phyloP scores from a whole-genome alignment of 2,797 vertebrate genomes.

The Hemibagrus guttatus region DNA sequence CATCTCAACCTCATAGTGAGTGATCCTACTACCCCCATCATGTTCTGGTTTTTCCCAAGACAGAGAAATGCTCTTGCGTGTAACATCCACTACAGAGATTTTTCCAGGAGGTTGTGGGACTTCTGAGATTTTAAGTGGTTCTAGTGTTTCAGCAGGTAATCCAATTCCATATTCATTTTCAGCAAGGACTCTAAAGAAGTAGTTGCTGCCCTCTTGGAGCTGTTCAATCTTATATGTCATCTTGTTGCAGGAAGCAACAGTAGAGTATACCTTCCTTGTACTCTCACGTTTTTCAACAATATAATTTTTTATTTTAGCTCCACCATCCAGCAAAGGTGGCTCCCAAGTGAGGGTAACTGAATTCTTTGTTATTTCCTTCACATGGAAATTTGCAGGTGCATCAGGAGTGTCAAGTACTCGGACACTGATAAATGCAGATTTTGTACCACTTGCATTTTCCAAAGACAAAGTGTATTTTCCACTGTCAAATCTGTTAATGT shows the following conservation, averaged over 20 bases:
- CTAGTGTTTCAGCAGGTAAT: constrained; percentile 84
- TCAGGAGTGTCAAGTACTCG: constrained; percentile 94
- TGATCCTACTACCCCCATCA: constrained; percentile 97
- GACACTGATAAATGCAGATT: constrained; percentile 94
- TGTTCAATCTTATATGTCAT: constrained; percentile 89
- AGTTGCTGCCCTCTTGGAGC: constrained; percentile 89
- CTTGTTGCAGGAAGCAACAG: constrained; percentile 90
- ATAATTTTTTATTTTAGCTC: constrained; percentile 94
- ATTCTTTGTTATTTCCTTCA: constrained; percentile 92
- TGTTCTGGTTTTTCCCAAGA: constrained; percentile 96
- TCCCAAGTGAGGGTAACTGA: constrained; percentile 91
- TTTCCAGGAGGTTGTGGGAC: constrained; percentile 89
- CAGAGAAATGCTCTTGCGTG: constrained; percentile 81
- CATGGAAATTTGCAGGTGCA: constrained; percentile 84
- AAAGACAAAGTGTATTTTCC: constrained; percentile 92
- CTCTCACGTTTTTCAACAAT: constrained; percentile 94
- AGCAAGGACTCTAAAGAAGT: constrained; percentile 93
- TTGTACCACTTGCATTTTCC: constrained; percentile 89
- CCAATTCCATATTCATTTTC: constrained; percentile 93
- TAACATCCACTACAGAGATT: constrained; percentile 86
- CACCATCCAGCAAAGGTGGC: constrained; percentile 91
- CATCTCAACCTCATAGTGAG: constrained; percentile 92
- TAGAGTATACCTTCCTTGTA: constrained; percentile 90
- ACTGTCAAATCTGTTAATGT: constrained; percentile 92
- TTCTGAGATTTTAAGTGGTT: constrained; percentile 90